phyloP scores from a whole-genome alignment of 35 echinoderm and acorn worm genomes.

The Strongylocentrotus purpuratus region DNA sequence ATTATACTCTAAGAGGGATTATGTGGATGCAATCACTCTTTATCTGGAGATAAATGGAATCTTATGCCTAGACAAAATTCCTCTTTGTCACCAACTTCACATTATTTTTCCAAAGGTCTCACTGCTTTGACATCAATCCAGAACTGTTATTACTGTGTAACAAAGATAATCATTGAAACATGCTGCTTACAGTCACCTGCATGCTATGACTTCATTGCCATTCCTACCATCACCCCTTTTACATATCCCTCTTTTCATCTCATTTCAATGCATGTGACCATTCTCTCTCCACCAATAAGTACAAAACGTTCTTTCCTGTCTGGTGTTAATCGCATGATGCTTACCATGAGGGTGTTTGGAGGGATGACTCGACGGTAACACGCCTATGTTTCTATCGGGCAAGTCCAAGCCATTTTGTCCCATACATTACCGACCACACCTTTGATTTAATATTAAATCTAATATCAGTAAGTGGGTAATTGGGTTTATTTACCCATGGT shows the following conservation, averaged over 20 bases:
- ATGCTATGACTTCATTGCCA: background rate
- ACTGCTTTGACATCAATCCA: too few species aligned
- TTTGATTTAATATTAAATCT: too few species aligned
- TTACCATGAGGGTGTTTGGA: conserved; percentile 56
- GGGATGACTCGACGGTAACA: conserved; percentile 15
- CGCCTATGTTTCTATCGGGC: background rate
- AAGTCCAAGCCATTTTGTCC: too few species aligned
- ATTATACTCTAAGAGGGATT: background rate
- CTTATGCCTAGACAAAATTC: too few species aligned
- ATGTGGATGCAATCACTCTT: background rate
- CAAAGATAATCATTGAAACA: too few species aligned
- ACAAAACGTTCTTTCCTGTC: conserved; percentile 43
- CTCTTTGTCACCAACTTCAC: too few species aligned
- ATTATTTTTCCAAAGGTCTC: too few species aligned
- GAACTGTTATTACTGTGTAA: too few species aligned
- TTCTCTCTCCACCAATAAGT: background rate
- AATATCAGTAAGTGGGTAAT: too few species aligned
- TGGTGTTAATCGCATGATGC: conserved; percentile 65
- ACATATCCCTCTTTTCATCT: conserved; percentile 27
- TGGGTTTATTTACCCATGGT: too few species aligned
- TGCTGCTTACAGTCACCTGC: background rate
- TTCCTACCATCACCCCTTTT: background rate
- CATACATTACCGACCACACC: too few species aligned
- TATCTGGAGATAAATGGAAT: too few species aligned
- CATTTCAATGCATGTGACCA: conserved; percentile 37